Conservation (phyloP, 2,888 invertebrate genomes). For the Microchrysa polita region DNA sequence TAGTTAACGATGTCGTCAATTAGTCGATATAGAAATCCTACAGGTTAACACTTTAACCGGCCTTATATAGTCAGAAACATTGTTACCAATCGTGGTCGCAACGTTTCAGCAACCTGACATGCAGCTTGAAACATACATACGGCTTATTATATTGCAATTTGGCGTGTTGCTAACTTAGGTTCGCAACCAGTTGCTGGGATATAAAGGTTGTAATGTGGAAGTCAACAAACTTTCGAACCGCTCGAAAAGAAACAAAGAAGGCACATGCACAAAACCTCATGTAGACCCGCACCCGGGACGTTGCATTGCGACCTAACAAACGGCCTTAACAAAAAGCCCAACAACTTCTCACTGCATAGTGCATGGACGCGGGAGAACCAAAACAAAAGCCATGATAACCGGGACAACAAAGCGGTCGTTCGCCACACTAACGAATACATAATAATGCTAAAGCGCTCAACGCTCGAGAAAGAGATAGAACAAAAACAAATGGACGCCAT, state of each 20-base stretch:
- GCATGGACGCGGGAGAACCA: slow-evolving; percentile 18
- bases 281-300: background rate
- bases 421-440: no score
- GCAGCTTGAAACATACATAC: no score
- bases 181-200: no score
- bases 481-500: slow-evolving; percentile 48
- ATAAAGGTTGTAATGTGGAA: no score
- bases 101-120: no score
- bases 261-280: background rate
- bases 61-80: no score
- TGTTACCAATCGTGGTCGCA: no score
- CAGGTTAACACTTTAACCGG: no score
- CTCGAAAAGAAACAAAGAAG: background rate
- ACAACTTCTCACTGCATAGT: slow-evolving; percentile 16
- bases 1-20: no score
- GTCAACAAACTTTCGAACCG: slow-evolving; percentile 8
- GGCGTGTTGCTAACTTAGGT: no score
- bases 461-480: slow-evolving; percentile 44
- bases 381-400: slow-evolving; percentile 35
- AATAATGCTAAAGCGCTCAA: slow-evolving; percentile 18
- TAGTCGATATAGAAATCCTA: no score
- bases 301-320: slow-evolving; percentile 28
- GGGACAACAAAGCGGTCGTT: slow-evolving; percentile 7
- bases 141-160: no score
- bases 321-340: slow-evolving; percentile 41